Conservation (phyloP, 2,888 invertebrate species). For the Eristalis intricaria region DNA sequence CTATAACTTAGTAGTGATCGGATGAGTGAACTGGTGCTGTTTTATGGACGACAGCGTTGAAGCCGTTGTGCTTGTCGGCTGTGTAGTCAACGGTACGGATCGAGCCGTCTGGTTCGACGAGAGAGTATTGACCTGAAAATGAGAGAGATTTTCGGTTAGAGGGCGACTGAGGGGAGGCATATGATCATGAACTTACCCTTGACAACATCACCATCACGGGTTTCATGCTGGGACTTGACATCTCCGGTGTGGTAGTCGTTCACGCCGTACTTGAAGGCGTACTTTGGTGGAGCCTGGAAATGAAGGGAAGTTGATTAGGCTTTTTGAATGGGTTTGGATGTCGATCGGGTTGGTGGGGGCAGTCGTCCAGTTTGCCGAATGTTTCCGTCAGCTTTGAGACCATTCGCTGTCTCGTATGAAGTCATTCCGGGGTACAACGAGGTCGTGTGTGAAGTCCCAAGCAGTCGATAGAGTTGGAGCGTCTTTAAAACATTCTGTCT, state of each 20-base stretch:
- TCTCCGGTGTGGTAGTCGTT: constrained; percentile 84
- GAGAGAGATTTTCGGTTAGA: not conserved
- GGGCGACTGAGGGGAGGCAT: not conserved
- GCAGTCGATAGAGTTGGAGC: no score
- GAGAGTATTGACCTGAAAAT: constrained; percentile 83
- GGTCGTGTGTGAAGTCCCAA: no score
- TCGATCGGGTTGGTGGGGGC: no score
- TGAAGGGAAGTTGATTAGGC: not conserved
- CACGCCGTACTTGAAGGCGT: constrained; percentile 83
- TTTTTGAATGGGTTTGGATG: not conserved
- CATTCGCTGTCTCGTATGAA: no score
- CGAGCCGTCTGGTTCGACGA: constrained; percentile 89
- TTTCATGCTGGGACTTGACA: constrained; percentile 86
- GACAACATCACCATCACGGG: constrained; percentile 85
- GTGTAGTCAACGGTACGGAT: constrained; percentile 84
- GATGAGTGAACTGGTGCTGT: constrained; percentile 79
- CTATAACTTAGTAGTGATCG: constrained; percentile 58
- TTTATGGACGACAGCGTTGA: constrained; percentile 81
- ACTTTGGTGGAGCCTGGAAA: constrained; percentile 84
- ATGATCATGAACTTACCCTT: constrained; percentile 81
- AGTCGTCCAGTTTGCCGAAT: no score
- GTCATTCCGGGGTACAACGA: not conserved
- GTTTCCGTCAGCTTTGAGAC: no score
- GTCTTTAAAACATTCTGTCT: no score
- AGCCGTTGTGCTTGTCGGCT: constrained; percentile 81